These are phyloP conservation scores for Clusia tigrina DNA, from an alignment of 2,888 invertebrate species.

Conservation along the genomic window DNA sequence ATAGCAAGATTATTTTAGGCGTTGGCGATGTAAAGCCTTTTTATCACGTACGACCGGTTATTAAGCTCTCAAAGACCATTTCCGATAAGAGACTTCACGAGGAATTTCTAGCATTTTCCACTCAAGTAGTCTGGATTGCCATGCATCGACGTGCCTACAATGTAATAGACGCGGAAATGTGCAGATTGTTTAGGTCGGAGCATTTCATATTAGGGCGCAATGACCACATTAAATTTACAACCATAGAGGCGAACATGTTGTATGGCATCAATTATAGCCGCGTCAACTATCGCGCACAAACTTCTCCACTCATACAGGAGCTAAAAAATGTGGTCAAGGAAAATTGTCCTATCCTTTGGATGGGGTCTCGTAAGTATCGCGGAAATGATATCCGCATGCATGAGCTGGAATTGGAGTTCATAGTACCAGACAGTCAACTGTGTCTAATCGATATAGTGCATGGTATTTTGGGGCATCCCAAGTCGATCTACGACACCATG, in stretches of 20 bases:
- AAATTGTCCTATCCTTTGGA: conserved; percentile 59
- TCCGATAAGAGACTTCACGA: conserved; percentile 55
- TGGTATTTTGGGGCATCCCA: conserved; percentile 61
- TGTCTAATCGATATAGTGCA: conserved; percentile 54
- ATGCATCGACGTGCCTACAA: conserved; percentile 57
- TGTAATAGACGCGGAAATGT: conserved; percentile 58
- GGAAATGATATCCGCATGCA: conserved; percentile 56
- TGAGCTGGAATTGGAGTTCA: conserved; percentile 57
- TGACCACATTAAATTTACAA: conserved; percentile 44
- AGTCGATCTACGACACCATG: conserved; percentile 54
- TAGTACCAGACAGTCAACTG: conserved; percentile 57
- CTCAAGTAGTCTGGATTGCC: conserved; percentile 59
- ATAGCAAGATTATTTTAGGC: conserved; percentile 55
- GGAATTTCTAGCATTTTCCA: conserved; percentile 54
- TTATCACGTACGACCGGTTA: conserved; percentile 53
- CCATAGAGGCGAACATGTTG: conserved; percentile 50
- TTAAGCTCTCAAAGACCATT: conserved; percentile 51
- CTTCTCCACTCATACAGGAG: conserved; percentile 60
- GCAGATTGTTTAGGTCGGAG: conserved; percentile 60
- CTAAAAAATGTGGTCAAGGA: conserved; percentile 43
- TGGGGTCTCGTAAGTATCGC: conserved; percentile 60
- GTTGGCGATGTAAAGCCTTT: conserved; percentile 49
- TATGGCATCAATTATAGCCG: conserved; percentile 54
- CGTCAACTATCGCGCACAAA: conserved; percentile 56
- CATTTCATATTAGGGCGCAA: conserved; percentile 52